Percentiles rank a stretch among this genome's conserved stretches.
phyloP scores from a whole-genome alignment of 1,140 invertebrate species.

The Pygmarrhopalites habei region DNA sequence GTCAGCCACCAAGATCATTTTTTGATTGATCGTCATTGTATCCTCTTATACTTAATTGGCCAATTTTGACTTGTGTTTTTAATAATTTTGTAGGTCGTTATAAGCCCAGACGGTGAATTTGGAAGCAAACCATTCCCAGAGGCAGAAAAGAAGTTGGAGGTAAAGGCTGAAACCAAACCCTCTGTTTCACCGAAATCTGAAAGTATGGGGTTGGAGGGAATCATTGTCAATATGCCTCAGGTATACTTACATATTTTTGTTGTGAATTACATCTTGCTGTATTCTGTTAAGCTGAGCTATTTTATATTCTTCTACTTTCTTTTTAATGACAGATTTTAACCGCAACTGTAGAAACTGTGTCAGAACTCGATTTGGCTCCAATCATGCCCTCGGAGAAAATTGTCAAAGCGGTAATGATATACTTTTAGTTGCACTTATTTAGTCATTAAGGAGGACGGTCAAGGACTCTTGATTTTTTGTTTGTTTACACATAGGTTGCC shows the following conservation, averaged over 20 bases:
- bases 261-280: too few species aligned
- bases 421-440: too few species aligned
- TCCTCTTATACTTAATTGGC: too few species aligned
- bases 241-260: slow-evolving; percentile 54
- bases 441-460: too few species aligned
- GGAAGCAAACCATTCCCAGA: slow-evolving; percentile 37
- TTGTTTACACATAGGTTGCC: too few species aligned
- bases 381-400: slow-evolving; percentile 75
- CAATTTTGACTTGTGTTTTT: neutral
- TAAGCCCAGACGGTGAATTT: slow-evolving; percentile 39
- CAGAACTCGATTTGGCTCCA: slow-evolving; percentile 73
- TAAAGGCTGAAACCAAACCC: slow-evolving; percentile 32
- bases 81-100: slow-evolving; percentile 24
- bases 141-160: slow-evolving; percentile 29
- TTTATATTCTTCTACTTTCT: neutral
- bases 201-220: slow-evolving; percentile 67
- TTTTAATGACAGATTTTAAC: slow-evolving; percentile 91
- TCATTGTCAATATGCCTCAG: slow-evolving; percentile 81
- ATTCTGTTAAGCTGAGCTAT: too few species aligned
- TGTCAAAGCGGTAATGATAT: slow-evolving; percentile 64
- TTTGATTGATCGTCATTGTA: too few species aligned
- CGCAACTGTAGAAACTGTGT: slow-evolving; percentile 84
- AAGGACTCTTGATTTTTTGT: too few species aligned
- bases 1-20: too few species aligned
- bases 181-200: slow-evolving; percentile 47